phyloP scores from a whole-genome alignment of 2,888 invertebrate genomes.

The Bellardia bayeri region DNA sequence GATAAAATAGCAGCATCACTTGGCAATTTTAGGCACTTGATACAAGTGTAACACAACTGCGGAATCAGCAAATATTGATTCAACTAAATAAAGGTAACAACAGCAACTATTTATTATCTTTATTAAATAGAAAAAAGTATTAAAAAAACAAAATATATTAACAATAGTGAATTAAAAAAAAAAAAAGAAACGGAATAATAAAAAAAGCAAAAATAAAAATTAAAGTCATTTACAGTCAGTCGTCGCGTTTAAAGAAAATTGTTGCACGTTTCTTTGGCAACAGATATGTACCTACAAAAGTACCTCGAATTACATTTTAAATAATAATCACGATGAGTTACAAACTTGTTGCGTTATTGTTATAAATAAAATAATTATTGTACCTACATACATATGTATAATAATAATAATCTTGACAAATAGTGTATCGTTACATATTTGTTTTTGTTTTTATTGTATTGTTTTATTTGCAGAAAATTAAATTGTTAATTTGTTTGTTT shows the following conservation, averaged over 20 bases:
- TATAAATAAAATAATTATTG: slow-evolving; percentile 55
- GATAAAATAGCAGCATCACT: slow-evolving; percentile 34
- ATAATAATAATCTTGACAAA: slow-evolving; percentile 21
- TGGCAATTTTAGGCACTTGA: background rate
- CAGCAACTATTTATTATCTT: slow-evolving; percentile 1
- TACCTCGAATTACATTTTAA: background rate
- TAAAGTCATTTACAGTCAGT: background rate
- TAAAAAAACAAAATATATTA: background rate
- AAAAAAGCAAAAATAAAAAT: background rate
- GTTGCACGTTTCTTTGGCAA: background rate
- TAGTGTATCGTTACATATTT: slow-evolving; percentile 9
- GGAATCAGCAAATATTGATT: slow-evolving; percentile 31
- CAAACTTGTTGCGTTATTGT: slow-evolving; percentile 21
- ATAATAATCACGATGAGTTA: slow-evolving; percentile 14
- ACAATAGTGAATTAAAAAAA: slow-evolving; percentile 16
- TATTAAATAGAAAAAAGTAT: slow-evolving; percentile 32
- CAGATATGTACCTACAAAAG: background rate
- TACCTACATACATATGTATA: background rate
- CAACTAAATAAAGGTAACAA: slow-evolving; percentile 25
- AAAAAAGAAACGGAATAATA: background rate
- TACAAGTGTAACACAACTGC: slow-evolving; percentile 38
- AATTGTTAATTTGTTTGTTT: slow-evolving; percentile 18
- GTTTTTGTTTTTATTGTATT: slow-evolving; percentile 24
- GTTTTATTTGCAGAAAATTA: slow-evolving; percentile 22
- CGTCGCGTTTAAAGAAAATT: background rate